phyloP scores from a whole-genome alignment of 2,797 vertebrate genomes.

The Euphonia xanthogaster region DNA sequence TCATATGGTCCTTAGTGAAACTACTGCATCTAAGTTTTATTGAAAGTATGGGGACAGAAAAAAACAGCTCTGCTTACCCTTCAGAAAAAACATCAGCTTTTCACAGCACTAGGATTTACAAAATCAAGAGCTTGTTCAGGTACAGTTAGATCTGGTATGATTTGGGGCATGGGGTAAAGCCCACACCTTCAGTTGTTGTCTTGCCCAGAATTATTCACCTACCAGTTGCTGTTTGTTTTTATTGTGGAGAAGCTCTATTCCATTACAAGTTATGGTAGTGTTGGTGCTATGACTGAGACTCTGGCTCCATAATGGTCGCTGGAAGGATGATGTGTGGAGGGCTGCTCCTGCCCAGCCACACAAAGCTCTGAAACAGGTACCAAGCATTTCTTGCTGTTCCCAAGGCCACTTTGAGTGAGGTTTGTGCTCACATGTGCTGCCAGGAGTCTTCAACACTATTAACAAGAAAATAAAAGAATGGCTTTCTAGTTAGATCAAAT shows the following conservation, averaged over 20 bases:
- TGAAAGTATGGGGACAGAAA: neutral
- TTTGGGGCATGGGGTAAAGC: neutral
- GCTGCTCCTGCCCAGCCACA: neutral
- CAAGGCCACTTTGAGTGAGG: neutral
- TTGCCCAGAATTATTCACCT: neutral
- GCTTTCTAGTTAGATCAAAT: conserved; percentile 55
- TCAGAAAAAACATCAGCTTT: neutral
- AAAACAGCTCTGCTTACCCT: neutral
- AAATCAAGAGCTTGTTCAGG: neutral
- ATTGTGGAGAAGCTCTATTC: neutral
- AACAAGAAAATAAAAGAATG: neutral
- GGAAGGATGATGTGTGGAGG: neutral
- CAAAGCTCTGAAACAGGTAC: neutral
- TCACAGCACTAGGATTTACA: neutral
- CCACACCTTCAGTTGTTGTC: neutral
- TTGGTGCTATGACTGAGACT: neutral
- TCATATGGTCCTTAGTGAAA: neutral
- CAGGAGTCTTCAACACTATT: conserved; percentile 17
- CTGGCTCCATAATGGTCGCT: neutral
- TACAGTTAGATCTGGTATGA: neutral
- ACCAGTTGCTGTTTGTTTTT: neutral
- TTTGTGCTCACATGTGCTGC: neutral
- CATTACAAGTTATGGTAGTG: neutral
- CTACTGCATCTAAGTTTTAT: neutral
- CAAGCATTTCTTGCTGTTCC: neutral